Evolutionary conservation across 2,113 vertebrate species (phyloP).

Genomic region (Sceloporus undulatus): DNA sequence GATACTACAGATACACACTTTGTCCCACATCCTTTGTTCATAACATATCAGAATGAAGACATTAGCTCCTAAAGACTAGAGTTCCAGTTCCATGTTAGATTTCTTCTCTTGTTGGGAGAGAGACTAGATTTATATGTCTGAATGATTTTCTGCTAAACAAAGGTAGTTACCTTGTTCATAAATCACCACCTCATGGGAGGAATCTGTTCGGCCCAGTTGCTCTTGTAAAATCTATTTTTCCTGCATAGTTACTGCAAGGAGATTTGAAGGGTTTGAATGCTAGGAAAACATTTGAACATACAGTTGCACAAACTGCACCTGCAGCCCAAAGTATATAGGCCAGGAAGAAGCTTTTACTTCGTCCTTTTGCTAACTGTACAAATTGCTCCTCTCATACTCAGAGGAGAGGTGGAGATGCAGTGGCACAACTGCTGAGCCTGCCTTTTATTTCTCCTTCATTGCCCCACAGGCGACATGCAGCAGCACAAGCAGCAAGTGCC

Average conservation of each 20-base stretch:
- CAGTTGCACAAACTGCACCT: neutral
- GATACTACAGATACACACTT: too few relatives aligned
- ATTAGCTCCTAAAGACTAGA: neutral
- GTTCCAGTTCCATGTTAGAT: neutral
- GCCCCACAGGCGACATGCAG: neutral
- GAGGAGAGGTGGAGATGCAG: too few relatives aligned
- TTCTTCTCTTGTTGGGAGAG: neutral
- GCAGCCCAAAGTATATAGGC: neutral
- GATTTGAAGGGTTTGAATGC: neutral
- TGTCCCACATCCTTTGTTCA: neutral
- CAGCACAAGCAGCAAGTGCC: neutral
- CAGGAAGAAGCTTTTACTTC: neutral
- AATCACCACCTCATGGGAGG: too few relatives aligned
- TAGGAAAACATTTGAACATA: neutral
- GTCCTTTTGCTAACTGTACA: neutral
- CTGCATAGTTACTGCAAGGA: too few relatives aligned
- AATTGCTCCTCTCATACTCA: neutral
- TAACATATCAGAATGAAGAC: neutral
- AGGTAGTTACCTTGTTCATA: too few relatives aligned
- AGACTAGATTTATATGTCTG: too few relatives aligned
- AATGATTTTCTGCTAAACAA: neutral
- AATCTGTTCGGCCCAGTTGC: neutral
- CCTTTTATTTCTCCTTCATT: neutral
- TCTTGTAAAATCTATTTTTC: neutral
- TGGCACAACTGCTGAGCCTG: neutral